Conservation (phyloP, 2,797 vertebrate species). For the Petrocephalus schoutedeni region DNA sequence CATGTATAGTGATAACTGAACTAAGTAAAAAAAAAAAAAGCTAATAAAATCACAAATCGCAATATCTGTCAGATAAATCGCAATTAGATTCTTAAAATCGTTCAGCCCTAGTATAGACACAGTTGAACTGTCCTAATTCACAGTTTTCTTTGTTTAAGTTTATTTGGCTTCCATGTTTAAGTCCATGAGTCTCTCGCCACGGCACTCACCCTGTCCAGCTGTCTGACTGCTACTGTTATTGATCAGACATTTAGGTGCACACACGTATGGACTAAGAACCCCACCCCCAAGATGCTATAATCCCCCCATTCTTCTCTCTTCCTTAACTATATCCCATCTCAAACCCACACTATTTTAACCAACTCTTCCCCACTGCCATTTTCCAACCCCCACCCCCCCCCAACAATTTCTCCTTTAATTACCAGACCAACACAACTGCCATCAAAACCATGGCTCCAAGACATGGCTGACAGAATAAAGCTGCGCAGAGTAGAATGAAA, state of each 20-base stretch:
- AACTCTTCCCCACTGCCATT: neutral
- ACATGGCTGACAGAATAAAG: neutral
- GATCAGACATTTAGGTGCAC: neutral
- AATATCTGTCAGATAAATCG: no score
- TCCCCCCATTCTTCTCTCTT: neutral
- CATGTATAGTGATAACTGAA: no score
- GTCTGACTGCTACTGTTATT: neutral
- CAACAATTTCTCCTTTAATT: neutral
- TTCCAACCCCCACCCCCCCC: neutral
- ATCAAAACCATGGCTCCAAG: neutral
- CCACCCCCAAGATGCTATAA: neutral
- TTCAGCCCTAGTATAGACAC: neutral
- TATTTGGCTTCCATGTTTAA: neutral
- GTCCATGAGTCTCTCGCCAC: neutral
- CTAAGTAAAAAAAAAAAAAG: no score
- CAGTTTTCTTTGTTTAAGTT: neutral
- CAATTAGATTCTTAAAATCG: no score
- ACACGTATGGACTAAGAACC: neutral
- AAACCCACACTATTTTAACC: neutral
- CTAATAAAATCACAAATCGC: no score
- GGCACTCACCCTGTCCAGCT: neutral
- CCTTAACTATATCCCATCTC: neutral
- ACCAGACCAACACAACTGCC: neutral
- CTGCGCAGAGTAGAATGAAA: neutral
- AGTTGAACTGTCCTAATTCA: neutral